Conservation (phyloP, 2,888 invertebrate species). For the Geotrupes spiniger region DNA sequence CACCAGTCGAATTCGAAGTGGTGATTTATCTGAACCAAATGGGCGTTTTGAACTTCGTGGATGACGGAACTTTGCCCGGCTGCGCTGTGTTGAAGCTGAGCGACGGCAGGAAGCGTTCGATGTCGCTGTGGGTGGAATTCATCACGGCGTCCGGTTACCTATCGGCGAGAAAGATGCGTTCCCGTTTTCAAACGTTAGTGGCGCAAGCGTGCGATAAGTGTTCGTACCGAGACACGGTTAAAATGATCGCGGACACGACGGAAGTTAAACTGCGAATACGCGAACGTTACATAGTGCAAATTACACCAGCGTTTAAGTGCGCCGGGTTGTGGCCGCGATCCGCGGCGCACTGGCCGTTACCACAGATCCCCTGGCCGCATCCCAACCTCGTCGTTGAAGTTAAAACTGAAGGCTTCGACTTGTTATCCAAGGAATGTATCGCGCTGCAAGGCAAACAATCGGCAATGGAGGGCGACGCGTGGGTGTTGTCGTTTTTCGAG, state of each 20-base stretch:
- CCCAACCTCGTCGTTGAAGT: constrained; percentile 88
- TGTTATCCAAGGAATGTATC: constrained; percentile 83
- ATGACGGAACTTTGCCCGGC: constrained; percentile 90
- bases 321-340: constrained; percentile 92
- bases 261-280: constrained; percentile 87
- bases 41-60: constrained; percentile 96
- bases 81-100: constrained; percentile 92
- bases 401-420: constrained; percentile 91
- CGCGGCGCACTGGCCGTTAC: constrained; percentile 90
- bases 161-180: constrained; percentile 89
- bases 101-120: constrained; percentile 92
- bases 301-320: constrained; percentile 93
- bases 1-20: constrained; percentile 91
- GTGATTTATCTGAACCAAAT: constrained; percentile 94
- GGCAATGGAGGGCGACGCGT: constrained; percentile 94
- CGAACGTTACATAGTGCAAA: constrained; percentile 88
- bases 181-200: constrained; percentile 86
- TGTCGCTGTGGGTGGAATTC: constrained; percentile 98
- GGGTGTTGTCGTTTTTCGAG: constrained; percentile 87
- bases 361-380: constrained; percentile 90
- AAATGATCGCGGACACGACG: constrained; percentile 91
- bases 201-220: constrained; percentile 91
- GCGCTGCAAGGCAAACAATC: constrained; percentile 80
- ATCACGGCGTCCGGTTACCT: constrained; percentile 94
- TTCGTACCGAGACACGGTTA: constrained; percentile 87